phyloP scores from a whole-genome alignment of 2,888 invertebrate species.

The Agrochola litura region DNA sequence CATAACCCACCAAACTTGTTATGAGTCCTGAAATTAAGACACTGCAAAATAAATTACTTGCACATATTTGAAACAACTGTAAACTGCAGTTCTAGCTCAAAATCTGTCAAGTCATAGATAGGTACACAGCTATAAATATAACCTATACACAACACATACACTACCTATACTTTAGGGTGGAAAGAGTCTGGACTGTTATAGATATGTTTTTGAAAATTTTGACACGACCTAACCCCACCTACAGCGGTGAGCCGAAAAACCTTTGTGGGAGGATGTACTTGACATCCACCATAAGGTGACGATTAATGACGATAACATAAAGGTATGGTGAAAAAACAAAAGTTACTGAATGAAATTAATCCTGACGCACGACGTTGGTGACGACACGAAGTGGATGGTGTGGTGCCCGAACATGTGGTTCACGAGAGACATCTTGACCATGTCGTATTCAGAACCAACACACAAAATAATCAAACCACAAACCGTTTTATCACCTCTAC shows the following conservation, averaged over 20 bases:
- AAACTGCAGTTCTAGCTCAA: slow-evolving; percentile 34
- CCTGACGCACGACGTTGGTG: slow-evolving; percentile 72
- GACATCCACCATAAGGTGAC: slow-evolving; percentile 60
- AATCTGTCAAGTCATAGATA: slow-evolving; percentile 61
- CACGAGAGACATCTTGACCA: slow-evolving; percentile 84
- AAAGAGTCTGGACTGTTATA: slow-evolving; percentile 48
- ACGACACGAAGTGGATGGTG: slow-evolving; percentile 75
- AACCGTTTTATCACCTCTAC: slow-evolving; percentile 73
- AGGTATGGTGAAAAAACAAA: slow-evolving; percentile 49
- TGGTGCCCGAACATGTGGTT: slow-evolving; percentile 88
- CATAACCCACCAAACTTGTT: neutral
- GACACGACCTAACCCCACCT: slow-evolving; percentile 85
- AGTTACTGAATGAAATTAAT: slow-evolving; percentile 69
- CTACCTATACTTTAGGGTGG: slow-evolving; percentile 27
- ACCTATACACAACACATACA: slow-evolving; percentile 55
- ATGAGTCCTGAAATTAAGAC: slow-evolving; percentile 18
- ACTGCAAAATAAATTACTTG: slow-evolving; percentile 42
- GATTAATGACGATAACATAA: slow-evolving; percentile 58
- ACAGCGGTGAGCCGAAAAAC: slow-evolving; percentile 73
- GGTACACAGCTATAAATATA: slow-evolving; percentile 48
- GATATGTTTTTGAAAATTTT: slow-evolving; percentile 64
- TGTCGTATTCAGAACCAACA: slow-evolving; percentile 76
- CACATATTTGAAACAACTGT: slow-evolving; percentile 20
- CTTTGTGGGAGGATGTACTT: slow-evolving; percentile 67
- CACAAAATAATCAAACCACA: slow-evolving; percentile 76